Evolutionary conservation across 1,140 invertebrate genomes (phyloP), one percentile per base, ranked within the genome.

Genomic region (Vollenhovia emeryi): DNA sequence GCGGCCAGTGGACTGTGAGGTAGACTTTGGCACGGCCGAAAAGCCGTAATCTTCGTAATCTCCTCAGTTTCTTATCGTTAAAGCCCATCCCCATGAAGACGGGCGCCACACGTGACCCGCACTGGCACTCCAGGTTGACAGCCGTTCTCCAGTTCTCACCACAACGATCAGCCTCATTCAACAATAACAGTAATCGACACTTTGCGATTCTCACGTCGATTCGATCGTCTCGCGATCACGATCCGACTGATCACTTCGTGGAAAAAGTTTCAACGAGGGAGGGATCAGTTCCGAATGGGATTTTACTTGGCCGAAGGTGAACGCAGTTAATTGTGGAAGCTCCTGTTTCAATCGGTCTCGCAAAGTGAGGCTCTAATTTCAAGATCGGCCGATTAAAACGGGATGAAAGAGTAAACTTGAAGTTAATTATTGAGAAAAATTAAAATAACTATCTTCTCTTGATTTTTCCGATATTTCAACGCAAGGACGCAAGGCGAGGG

Each of bases 1-100:
- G 95, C 55, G 96, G 96, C 96, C 96, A 96, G 90, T 96, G 94
- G 59, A 96, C 95, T 82, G 96, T 95, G 57, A 96, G 95, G 92
- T 96, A 96, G 87, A 96, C 96, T 92, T 96, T 96, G 84, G 96
- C 96, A 91, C 96, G 94, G 92, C 96, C 96, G 92, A 96, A 96
- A 89, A 96, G 96, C 91, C 96, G 95, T 92, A 96, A 96, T 92
- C 95, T 95, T 91, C 95, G 93, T 87, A 96, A 93, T 88, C 95
- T 94, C 92, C 94, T 94, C 94, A 96, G 94, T 91, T 96, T 96
- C 93, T 95, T 96, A 86, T 96, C 95, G 94, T 95, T 95, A 92
- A 96, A 95, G 91, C 95, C 95, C 95, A 96, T 96, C 91, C 92
- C 93, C 92, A 93, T 91, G 89, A 94, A 94, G 91, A 93, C 92